Percentiles rank a stretch among this genome's conserved stretches.
Conservation (phyloP, 1,140 invertebrate species). For the Physella acuta region DNA sequence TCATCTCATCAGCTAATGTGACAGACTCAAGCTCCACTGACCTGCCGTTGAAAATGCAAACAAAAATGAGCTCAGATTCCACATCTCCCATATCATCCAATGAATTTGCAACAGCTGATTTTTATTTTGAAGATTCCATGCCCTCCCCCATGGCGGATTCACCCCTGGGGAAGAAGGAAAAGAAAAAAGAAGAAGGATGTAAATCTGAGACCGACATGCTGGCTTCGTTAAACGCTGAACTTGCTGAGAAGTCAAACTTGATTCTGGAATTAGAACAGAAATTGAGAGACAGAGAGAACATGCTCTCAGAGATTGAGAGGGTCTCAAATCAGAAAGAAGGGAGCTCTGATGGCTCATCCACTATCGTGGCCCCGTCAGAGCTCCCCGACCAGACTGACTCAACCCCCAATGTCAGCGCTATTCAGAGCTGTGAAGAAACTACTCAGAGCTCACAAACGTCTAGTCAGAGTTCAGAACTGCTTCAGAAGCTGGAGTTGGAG, state of each 20-base stretch:
- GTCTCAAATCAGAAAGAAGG: background rate
- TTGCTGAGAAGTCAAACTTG: constrained; percentile 29
- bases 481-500: background rate
- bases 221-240: constrained; percentile 22
- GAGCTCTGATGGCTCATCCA: constrained; percentile 5
- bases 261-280: constrained; percentile 27
- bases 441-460: background rate
- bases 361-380: background rate
- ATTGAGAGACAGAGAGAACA: constrained; percentile 23
- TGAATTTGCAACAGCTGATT: constrained; percentile 78
- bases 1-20: background rate
- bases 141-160: constrained; percentile 60
- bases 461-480: background rate
- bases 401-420: background rate
- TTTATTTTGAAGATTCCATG: constrained; percentile 82
- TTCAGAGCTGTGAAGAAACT: no score
- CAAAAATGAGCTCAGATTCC: constrained; percentile 16
- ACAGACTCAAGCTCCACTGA: background rate
- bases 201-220: background rate
- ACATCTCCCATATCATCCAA: constrained; percentile 43
- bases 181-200: constrained; percentile 23
- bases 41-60: constrained; percentile 10
- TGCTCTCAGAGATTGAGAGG: constrained; percentile 26
- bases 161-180: constrained; percentile 32
- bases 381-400: background rate